Base-by-base conservation (phyloP, 2,888 invertebrate genomes). In the Achlya flavicornis region DNA sequence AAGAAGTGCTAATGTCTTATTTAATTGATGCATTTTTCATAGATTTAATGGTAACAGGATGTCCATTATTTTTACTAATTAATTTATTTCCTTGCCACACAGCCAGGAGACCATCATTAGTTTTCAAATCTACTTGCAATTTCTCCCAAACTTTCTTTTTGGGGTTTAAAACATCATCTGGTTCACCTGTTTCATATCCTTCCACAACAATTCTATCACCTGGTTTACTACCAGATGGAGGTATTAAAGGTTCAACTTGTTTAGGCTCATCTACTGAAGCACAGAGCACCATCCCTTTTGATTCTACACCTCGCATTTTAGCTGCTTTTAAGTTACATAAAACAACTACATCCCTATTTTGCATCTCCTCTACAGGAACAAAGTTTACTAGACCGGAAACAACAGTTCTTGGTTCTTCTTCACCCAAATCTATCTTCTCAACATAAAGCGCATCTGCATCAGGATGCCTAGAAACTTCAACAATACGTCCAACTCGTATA, bases 81-180 rank as follows among this genome's bases (percentile, higher is more conserved):
- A 98, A 91, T 78, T 95, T 95, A 88, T 96, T 97, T 33, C 96
- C 97, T 88, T 97, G 97, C 98, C 98, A 99, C 63, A 97, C 96
- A 61, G 98, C 98, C 70, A 96, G 86, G 67, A 97, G 95, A 61
- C 94, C 94, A 3, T 94, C 90, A 89, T 96, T 96, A 1, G 96
- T 96, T 84, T 96, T 96, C 32, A 97, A 93, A 86, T 97, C 97
- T 32, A 94, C 95, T 88, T 98, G 97, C 57, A 98, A 87, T 87
- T 98, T 98, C 78, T 98, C 98, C 98, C 98, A 99, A n/a, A 98
- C 94, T 94, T 99, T 99, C 91, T 99, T 99, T 89, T 99, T 99
- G 0, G 98, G 98, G 89, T 99, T 98, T 1, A 99, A 91, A 68
- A 97, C 96, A 38, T 96, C 96, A 89, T 98, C 98, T 3, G 98